These are phyloP conservation scores for Ceratosolen fusciceps DNA, from an alignment of 1,140 invertebrate genomes.

Conservation along the genomic window DNA sequence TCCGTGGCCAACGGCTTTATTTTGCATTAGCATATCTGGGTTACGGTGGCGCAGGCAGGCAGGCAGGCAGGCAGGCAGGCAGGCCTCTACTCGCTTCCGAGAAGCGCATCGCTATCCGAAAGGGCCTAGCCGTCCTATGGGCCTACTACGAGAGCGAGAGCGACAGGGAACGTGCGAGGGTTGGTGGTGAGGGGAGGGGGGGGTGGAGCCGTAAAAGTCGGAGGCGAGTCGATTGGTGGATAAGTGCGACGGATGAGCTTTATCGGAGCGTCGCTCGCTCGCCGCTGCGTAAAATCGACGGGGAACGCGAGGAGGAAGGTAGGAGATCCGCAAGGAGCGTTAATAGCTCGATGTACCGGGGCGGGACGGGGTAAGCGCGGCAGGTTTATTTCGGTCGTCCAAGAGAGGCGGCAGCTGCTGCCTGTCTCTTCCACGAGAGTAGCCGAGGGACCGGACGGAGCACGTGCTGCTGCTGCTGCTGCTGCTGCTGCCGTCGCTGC, in stretches of 20 bases:
- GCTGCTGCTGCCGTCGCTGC: neutral
- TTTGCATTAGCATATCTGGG: too few species aligned
- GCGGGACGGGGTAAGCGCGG: constrained; percentile 53
- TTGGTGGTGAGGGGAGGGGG: too few species aligned
- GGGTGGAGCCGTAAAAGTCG: too few species aligned
- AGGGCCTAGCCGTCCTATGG: too few species aligned
- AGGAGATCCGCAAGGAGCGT: neutral
- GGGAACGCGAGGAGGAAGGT: neutral
- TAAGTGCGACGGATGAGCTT: neutral
- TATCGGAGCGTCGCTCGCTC: neutral
- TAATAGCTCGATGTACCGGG: constrained; percentile 31
- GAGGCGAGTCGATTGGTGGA: neutral
- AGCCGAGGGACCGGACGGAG: neutral
- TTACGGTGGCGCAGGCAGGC: too few species aligned
- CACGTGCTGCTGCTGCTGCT: neutral
- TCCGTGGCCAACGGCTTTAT: too few species aligned
- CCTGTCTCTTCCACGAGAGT: neutral
- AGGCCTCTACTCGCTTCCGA: too few species aligned
- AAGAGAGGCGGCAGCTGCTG: constrained; percentile 47
- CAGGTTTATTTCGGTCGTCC: constrained; percentile 66
- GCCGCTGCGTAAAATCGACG: neutral
- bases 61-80: too few species aligned
- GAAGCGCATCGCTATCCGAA: too few species aligned
- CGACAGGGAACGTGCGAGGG: too few species aligned
- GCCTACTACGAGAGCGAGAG: too few species aligned